Conservation (phyloP, 2,113 vertebrate species). For the Rhegmatorhina hoffmannsi region DNA sequence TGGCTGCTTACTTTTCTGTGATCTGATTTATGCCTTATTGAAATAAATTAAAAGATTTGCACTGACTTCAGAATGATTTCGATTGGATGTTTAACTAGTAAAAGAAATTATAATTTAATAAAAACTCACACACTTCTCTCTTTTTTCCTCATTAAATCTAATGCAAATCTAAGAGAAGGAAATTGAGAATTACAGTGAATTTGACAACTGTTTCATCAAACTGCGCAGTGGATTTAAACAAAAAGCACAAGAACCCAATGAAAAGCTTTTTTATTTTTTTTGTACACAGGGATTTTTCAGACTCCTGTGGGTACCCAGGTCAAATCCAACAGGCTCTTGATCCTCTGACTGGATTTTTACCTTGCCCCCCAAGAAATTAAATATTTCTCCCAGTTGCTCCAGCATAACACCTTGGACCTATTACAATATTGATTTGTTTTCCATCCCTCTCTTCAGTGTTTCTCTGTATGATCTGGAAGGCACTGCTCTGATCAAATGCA, state of each 20-base stretch:
- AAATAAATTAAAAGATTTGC: constrained; percentile 60
- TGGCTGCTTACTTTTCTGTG: constrained; percentile 15
- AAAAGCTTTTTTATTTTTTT: not conserved
- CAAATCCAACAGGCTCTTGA: not conserved
- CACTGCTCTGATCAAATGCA: not conserved
- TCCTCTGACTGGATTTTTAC: not conserved
- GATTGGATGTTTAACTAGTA: constrained; percentile 40
- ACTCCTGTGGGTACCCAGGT: not conserved
- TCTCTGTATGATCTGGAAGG: not conserved
- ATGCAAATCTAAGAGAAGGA: constrained; percentile 64
- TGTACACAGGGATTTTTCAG: not conserved
- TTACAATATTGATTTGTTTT: not conserved
- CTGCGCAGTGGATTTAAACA: constrained; percentile 32
- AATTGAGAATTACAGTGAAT: constrained; percentile 67
- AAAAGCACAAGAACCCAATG: constrained; percentile 45
- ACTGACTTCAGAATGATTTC: constrained; percentile 25
- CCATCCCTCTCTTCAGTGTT: not conserved
- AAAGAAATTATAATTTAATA: constrained; percentile 66
- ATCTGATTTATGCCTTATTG: constrained; percentile 54
- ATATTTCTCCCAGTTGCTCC: not conserved
- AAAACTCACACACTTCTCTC: constrained; percentile 62
- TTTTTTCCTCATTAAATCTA: constrained; percentile 65
- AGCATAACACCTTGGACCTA: not conserved
- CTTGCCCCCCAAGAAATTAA: not conserved
- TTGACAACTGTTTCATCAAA: constrained; percentile 60